Percentiles rank a stretch among this genome's conserved stretches.
phyloP scores from a whole-genome alignment of 92 coral and sea anemone genomes.

The Epizoanthus fatuus region DNA sequence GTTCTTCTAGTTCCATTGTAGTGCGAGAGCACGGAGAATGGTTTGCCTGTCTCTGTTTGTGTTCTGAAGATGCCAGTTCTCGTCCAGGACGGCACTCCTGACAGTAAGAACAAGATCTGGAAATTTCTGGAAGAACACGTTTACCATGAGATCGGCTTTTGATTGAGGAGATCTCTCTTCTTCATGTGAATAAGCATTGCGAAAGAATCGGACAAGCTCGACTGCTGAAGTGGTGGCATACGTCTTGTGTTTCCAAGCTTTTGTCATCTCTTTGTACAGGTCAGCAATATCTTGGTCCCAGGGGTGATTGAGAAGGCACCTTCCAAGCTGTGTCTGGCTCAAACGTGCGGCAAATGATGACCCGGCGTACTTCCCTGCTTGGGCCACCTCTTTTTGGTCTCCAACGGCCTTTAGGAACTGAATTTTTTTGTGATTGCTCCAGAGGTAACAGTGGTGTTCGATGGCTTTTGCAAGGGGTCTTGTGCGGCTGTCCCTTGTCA shows the following conservation, averaged over 20 bases:
- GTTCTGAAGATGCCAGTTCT: constrained; percentile 22
- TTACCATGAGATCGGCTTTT: constrained; percentile 34
- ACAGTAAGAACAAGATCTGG: constrained; percentile 75
- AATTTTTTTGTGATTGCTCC: constrained; percentile 41
- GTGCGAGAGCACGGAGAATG: background rate
- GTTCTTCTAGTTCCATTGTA: background rate
- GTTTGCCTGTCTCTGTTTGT: constrained; percentile 39
- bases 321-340: too few species aligned
- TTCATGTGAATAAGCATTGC: constrained; percentile 63
- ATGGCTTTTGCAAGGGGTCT: constrained; percentile 49
- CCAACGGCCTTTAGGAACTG: constrained; percentile 74
- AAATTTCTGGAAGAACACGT: constrained; percentile 34
- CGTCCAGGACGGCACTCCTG: constrained; percentile 42
- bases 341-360: background rate
- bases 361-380: background rate
- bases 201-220: constrained; percentile 36
- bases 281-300: too few species aligned
- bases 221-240: constrained; percentile 47
- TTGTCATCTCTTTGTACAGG: too few species aligned
- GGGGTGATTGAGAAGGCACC: too few species aligned
- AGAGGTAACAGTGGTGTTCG: constrained; percentile 44
- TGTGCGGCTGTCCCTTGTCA: constrained; percentile 20
- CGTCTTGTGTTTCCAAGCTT: constrained; percentile 57
- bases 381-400: constrained; percentile 41
- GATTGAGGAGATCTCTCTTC: constrained; percentile 55